Base-by-base conservation (phyloP, 2,113 vertebrate genomes). In the Thymallus thymallus region DNA sequence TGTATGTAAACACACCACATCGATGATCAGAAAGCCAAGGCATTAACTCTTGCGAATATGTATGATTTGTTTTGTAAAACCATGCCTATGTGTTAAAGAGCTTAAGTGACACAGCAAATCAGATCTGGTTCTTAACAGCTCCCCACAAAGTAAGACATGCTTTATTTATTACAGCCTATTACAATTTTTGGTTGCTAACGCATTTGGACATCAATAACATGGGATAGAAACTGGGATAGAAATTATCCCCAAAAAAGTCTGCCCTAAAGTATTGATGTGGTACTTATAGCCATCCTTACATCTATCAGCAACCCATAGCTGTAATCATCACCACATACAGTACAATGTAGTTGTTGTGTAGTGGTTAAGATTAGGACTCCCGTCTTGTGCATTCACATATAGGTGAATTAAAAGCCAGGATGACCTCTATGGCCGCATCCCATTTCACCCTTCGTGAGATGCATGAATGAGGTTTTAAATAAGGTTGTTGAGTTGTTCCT, bases 1-100 rank as follows among this genome's bases (percentile, higher is more conserved):
- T 68, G 80, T 78, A 79, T 85, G 75, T 80, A 68, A 72, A 85
- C 58, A 72, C 76, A 80, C 75, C 71, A 82, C 69, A 69, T 67
- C 13, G 29, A 29, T 66, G 29, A 66, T 66, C 78, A 73, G 78
- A 82, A 87, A 82, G 73, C 81, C 80, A 86, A 75, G 74, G 48
- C 76, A 72, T 71, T 26, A 75, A 69, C 71, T 26, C 18, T 72
- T 64, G 76, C 62, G 63, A 68, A 62, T 55, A 76, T 69, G 30
- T 32, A 6, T 32, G 68, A 77, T 60, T 64, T 35, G 58, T 65
- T 14, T 18, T 29, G 24, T 73, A 48, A 63, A 62, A 20, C 20
- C 9, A 66, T 30, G 29, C 9, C 9, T 9, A 41, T 41, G 35
- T 41, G 35, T 41, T 41, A 51, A 51, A 51, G 48, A 51, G 16